Conservation (phyloP, 2,888 invertebrate species). For the Autographa gamma region DNA sequence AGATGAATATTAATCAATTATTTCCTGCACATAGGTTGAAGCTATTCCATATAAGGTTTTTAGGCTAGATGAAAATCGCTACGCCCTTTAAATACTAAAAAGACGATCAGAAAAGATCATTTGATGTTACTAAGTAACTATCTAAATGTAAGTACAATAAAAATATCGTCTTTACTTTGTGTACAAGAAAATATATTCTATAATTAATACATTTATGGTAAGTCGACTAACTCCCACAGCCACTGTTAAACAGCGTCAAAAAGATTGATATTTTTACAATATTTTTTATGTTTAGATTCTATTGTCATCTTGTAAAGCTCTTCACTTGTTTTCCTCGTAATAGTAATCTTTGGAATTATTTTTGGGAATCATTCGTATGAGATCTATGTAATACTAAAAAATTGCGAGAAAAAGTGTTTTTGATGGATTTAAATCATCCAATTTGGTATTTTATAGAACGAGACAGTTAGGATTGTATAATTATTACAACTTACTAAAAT, state of each 20-base stretch:
- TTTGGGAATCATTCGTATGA: conserved; percentile 77
- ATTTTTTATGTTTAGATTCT: conserved; percentile 66
- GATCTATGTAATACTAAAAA: conserved; percentile 66
- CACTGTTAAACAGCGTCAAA: conserved; percentile 72
- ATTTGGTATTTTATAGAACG: neutral
- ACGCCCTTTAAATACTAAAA: conserved; percentile 40
- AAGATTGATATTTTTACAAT: conserved; percentile 62
- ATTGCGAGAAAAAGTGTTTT: conserved; percentile 36
- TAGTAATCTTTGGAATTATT: conserved; percentile 73
- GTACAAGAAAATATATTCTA: conserved; percentile 61
- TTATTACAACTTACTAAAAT: neutral
- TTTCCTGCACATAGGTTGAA: too few relatives aligned
- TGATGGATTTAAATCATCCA: conserved; percentile 8
- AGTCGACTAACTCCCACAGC: conserved; percentile 47
- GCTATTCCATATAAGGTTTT: neutral
- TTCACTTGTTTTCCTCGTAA: conserved; percentile 52
- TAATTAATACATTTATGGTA: conserved; percentile 45
- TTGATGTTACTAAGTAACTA: conserved; percentile 47
- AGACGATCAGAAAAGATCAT: conserved; percentile 34
- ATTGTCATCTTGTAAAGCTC: conserved; percentile 85
- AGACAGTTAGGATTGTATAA: neutral
- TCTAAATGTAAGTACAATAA: conserved; percentile 55
- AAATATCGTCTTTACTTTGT: conserved; percentile 57
- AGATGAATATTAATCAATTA: too few relatives aligned
- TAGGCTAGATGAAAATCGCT: conserved; percentile 17